A percentile compares a stretch with the other conserved stretches of the same genome.
Conservation (phyloP, 2,797 vertebrate species). For the Petrocephalus schoutedeni region DNA sequence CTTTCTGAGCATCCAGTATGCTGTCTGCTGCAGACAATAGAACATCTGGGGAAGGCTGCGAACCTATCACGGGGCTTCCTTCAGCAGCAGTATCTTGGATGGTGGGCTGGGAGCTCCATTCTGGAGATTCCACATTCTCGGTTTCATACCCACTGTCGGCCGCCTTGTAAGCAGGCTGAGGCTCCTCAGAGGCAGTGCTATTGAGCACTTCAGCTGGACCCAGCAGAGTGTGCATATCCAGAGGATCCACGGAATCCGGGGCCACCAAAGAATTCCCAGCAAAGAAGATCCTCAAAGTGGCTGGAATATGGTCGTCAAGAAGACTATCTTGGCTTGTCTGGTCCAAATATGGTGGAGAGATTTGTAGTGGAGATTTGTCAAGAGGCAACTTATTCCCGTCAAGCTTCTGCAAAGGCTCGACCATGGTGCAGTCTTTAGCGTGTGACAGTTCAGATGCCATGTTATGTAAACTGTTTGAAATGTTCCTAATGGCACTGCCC, state of each 20-base stretch:
- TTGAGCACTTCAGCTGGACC: slow-evolving; percentile 63
- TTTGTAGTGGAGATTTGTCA: slow-evolving; percentile 54
- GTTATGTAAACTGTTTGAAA: slow-evolving; percentile 41
- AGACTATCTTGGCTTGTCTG: slow-evolving; percentile 86
- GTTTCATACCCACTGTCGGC: slow-evolving; percentile 98
- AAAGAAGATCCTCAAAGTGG: slow-evolving; percentile 55
- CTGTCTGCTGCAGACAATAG: slow-evolving; percentile 73
- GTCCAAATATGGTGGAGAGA: slow-evolving; percentile 72
- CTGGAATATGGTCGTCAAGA: slow-evolving; percentile 75
- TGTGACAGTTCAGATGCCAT: slow-evolving; percentile 22
- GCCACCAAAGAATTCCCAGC: slow-evolving; percentile 72
- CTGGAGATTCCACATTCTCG: slow-evolving; percentile 94
- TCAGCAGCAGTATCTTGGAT: slow-evolving; percentile 55
- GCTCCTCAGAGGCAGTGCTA: slow-evolving; percentile 64
- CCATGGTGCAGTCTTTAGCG: slow-evolving; percentile 43
- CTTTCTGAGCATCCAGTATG: slow-evolving; percentile 35
- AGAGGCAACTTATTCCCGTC: slow-evolving; percentile 46
- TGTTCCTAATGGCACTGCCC: slow-evolving; percentile 51
- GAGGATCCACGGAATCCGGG: slow-evolving; percentile 85
- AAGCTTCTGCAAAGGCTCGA: slow-evolving; percentile 49
- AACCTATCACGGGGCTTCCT: slow-evolving; percentile 40
- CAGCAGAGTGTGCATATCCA: slow-evolving; percentile 74
- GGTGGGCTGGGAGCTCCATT: slow-evolving; percentile 83
- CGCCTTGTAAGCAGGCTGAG: slow-evolving; percentile 83
- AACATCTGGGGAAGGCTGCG: slow-evolving; percentile 71